These are phyloP conservation scores for Marmota monax DNA, from an alignment of 2,113 vertebrate species.

Conservation along the genomic window DNA sequence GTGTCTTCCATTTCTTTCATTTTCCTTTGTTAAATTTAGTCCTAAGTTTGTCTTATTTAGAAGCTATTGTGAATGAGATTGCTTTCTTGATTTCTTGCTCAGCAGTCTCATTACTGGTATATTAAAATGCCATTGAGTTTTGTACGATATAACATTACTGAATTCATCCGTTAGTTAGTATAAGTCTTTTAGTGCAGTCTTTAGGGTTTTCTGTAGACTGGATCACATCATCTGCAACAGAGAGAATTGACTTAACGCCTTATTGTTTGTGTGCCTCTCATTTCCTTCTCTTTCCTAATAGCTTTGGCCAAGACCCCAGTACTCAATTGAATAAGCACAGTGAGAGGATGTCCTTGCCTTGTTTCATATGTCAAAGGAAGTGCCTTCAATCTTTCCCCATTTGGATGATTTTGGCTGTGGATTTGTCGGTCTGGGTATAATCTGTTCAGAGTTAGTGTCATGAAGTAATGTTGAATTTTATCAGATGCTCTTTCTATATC, in stretches of 20 bases:
- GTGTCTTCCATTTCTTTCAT: not conserved
- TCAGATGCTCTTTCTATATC: not conserved
- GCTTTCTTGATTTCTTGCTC: not conserved
- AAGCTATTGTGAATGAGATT: not conserved
- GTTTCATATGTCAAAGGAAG: not conserved
- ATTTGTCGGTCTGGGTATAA: not conserved
- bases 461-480: not conserved
- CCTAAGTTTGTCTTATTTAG: not conserved
- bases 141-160: not conserved
- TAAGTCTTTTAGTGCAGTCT: not conserved
- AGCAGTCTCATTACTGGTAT: not conserved
- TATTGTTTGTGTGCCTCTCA: not conserved
- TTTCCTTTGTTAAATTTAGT: not conserved
- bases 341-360: not conserved
- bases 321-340: not conserved
- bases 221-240: not conserved
- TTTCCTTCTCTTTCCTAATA: not conserved
- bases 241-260: not conserved
- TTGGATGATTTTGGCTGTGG: too few species aligned
- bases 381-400: not conserved
- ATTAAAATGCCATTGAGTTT: not conserved
- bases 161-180: not conserved
- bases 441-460: not conserved
- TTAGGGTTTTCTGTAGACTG: not conserved
- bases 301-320: not conserved